Conservation (phyloP, 2,797 vertebrate species). For the Enteromius radiatus region DNA sequence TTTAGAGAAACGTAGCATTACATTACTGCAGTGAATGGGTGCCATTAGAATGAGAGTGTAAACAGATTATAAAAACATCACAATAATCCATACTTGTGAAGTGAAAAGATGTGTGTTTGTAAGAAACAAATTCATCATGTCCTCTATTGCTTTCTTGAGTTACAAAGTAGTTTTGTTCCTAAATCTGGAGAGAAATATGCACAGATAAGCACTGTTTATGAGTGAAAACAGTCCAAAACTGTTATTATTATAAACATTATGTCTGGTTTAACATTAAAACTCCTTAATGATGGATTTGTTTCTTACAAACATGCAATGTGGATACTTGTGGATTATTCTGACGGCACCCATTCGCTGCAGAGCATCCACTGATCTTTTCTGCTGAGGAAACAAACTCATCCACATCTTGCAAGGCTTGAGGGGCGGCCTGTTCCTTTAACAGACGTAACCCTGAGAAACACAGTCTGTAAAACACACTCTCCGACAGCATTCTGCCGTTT, state of each 20-base stretch:
- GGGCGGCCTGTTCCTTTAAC: neutral
- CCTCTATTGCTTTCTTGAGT: neutral
- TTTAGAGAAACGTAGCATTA: neutral
- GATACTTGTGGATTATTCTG: neutral
- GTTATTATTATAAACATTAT: neutral
- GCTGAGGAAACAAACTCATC: neutral
- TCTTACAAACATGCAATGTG: neutral
- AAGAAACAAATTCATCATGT: neutral
- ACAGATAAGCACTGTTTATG: too few relatives aligned
- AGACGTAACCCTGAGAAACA: constrained; percentile 8
- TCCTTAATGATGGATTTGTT: neutral
- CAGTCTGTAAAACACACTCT: neutral
- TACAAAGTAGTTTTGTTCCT: too few relatives aligned
- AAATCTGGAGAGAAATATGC: too few relatives aligned
- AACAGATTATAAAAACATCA: neutral
- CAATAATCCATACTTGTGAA: neutral
- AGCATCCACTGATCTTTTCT: neutral
- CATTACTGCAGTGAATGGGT: neutral
- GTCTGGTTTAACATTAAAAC: neutral
- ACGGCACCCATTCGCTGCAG: neutral
- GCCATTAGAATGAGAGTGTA: neutral
- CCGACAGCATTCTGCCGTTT: neutral
- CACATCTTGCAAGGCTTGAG: neutral
- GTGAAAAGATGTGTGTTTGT: neutral
- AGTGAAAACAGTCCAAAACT: neutral